Percentiles rank a stretch among this genome's conserved stretches.
phyloP scores from a whole-genome alignment of 2,113 vertebrate species.

The Periophthalmus modestus region DNA sequence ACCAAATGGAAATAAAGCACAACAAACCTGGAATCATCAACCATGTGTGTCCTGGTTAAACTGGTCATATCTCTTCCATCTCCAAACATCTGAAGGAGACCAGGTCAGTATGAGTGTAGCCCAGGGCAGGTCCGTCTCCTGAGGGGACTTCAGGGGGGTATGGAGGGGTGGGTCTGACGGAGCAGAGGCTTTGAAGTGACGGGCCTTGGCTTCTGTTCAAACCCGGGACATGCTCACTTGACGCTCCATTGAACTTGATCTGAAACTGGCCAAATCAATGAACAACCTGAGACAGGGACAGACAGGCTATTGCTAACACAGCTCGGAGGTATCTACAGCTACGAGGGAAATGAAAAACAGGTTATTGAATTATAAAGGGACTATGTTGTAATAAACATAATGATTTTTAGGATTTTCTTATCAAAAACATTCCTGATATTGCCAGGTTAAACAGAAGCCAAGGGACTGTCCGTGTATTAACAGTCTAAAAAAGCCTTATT shows the following conservation, averaged over 20 bases:
- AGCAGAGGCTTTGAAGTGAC: slow-evolving; percentile 61
- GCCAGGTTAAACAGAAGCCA: too few species aligned
- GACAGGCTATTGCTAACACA: slow-evolving; percentile 22
- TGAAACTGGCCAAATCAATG: slow-evolving; percentile 66
- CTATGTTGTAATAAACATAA: too few species aligned
- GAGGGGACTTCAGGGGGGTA: slow-evolving; percentile 33
- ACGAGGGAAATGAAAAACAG: background rate
- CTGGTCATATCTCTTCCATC: slow-evolving; percentile 52
- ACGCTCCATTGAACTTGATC: slow-evolving; percentile 70
- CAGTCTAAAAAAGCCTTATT: too few species aligned
- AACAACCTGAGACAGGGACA: slow-evolving; percentile 59
- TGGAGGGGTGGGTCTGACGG: background rate
- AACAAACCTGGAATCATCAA: slow-evolving; percentile 14
- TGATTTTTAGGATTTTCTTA: background rate
- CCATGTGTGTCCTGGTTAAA: slow-evolving; percentile 42
- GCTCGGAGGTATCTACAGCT: background rate
- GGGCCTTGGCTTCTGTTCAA: slow-evolving; percentile 63
- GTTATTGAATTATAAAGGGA: background rate
- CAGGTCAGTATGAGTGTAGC: slow-evolving; percentile 39
- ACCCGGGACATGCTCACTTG: slow-evolving; percentile 58
- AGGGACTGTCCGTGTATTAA: too few species aligned
- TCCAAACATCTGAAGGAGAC: slow-evolving; percentile 54
- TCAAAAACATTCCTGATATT: background rate
- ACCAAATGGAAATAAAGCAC: slow-evolving; percentile 30
- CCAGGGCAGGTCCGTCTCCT: slow-evolving; percentile 42